phyloP scores from a whole-genome alignment of 2,113 vertebrate species.

The Cephalopholis sonnerati region DNA sequence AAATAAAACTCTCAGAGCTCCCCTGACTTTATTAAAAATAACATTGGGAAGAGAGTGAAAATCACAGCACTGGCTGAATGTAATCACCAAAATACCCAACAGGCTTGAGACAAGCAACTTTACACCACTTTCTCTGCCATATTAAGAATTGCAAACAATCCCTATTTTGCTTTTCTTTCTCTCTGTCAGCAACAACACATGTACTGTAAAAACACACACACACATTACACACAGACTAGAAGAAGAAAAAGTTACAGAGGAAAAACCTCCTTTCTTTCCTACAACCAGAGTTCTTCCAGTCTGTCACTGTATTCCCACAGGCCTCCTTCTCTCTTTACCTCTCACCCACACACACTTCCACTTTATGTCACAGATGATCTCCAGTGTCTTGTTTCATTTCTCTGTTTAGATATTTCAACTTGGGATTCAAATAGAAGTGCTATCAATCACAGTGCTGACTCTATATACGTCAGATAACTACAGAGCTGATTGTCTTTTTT shows the following conservation, averaged over 20 bases:
- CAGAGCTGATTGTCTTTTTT: not conserved
- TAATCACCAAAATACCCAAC: not conserved
- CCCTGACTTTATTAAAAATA: not conserved
- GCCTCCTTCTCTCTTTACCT: no score
- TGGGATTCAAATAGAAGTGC: no score
- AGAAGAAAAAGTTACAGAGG: no score
- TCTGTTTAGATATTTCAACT: not conserved
- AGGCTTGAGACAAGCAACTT: not conserved
- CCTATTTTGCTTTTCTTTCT: not conserved
- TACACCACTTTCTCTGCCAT: not conserved
- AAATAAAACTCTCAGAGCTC: not conserved
- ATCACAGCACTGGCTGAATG: not conserved
- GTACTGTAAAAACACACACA: constrained; percentile 2
- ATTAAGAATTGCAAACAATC: not conserved
- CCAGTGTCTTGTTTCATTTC: not conserved
- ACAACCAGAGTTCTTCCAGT: no score
- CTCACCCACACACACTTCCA: not conserved
- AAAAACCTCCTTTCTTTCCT: no score
- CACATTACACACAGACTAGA: not conserved
- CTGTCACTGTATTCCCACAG: no score
- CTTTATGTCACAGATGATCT: not conserved
- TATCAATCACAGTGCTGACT: no score
- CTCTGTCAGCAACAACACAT: no score
- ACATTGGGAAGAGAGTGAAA: no score
- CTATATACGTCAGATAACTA: no score